Conservation (phyloP, 2,797 vertebrate species). For the Philypnodon macrostomus region DNA sequence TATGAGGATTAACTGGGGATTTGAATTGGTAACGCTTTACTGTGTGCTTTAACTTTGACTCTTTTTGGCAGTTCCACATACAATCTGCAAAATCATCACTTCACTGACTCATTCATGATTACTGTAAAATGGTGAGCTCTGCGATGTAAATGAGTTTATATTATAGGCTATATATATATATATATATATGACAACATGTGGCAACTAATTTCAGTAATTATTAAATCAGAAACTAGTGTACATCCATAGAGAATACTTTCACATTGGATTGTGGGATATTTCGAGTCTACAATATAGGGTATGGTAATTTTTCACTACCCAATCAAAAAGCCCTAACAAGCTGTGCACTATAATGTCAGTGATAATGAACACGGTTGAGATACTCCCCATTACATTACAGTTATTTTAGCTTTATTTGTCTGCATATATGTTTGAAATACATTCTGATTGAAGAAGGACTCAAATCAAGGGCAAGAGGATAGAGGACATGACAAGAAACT, state of each 20-base stretch:
- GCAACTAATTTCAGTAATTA: conserved; percentile 3
- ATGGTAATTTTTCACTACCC: conserved; percentile 5
- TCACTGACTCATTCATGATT: no score
- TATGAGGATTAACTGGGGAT: no score
- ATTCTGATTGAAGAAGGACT: background rate
- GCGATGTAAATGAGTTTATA: background rate
- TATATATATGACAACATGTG: background rate
- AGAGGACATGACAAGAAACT: conserved; percentile 10
- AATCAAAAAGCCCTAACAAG: conserved; percentile 4
- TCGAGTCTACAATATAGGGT: conserved; percentile 4
- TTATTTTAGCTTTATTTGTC: background rate
- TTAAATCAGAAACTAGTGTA: conserved; percentile 4
- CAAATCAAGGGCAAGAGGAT: conserved; percentile 1
- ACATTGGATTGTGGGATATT: conserved; percentile 1
- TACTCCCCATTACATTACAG: no score
- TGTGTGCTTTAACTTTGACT: no score
- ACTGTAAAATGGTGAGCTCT: background rate
- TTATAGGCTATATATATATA: background rate
- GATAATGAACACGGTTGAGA: no score
- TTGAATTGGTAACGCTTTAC: no score
- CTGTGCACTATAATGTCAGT: no score
- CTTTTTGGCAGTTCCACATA: no score
- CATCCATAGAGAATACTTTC: conserved; percentile 3
- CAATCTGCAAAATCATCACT: no score
- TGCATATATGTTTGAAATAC: background rate